Base-by-base conservation (phyloP, 1,140 invertebrate genomes). In the Euschistus heros region DNA sequence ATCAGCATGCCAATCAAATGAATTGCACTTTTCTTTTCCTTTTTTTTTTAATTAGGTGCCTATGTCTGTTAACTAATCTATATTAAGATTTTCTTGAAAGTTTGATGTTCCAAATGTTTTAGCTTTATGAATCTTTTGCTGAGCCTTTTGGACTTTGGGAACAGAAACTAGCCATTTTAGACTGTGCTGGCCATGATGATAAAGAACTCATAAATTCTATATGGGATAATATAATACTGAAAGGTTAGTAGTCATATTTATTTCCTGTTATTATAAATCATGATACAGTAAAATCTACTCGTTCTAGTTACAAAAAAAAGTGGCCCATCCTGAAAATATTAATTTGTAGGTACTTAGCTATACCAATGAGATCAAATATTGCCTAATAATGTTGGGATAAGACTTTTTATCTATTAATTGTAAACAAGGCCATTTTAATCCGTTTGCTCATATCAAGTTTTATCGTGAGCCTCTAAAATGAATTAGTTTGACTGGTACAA, bases 51-150 rank as follows among this genome's bases (percentile, higher is more conserved):
- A 37, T 10, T 6, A 50, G 13, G 13, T 4, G 47, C 2, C 17
- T 18, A 22, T n/a, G 47, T 50, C n/a, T 50, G 4, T 22, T 22
- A 54, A 22, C n/a, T 54, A 22, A 10, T 26, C 26, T 2, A 13
- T 7, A 59, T 27, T 50, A 50, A 22, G 10, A 50, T 22, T 10
- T 24, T 7, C 20, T 57, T 68, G 18, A 27, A 18, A 47, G 24
- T 62, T n/a, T n/a, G n/a, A n/a, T n/a, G n/a, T 61, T 65, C 42
- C 44, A 54, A 69, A 37, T 71, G 67, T 63, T 73, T 20, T 74
- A 92, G 84, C 75, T 97, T 3, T 96, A 89, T 70, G 86, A 89
- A 74, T 84, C 89, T 66, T 92, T 88, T 74, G 87, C 87, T 1
- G 87, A 91, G 67, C 86, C 86, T 3, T 86, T 88, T 72, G 81